Evolutionary conservation across 92 coral and sea anemone genomes (phyloP).

Genomic region (Plumapathes pennacea): DNA sequence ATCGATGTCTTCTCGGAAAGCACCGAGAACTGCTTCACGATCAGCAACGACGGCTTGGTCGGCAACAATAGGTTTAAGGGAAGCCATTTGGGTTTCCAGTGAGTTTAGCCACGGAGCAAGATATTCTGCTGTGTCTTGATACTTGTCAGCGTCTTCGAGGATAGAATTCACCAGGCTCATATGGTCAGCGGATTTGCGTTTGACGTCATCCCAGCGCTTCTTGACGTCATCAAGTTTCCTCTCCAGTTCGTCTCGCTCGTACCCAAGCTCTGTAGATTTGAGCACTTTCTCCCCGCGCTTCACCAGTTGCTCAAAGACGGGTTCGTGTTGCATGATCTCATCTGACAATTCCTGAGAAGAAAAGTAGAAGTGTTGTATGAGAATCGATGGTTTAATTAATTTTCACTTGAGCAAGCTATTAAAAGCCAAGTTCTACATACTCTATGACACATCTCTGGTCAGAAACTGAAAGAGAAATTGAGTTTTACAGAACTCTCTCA

Average conservation of each 20-base stretch:
- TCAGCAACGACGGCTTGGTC: constrained; percentile 50
- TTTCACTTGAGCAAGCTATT: too few relatives aligned
- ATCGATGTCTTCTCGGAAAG: constrained; percentile 65
- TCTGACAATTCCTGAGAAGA: constrained; percentile 62
- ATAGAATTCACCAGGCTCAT: constrained; percentile 52
- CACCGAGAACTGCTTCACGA: constrained; percentile 17
- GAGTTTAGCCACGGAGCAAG: constrained; percentile 80
- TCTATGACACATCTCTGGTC: too few relatives aligned
- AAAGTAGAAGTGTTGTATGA: too few relatives aligned
- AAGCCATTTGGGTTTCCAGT: constrained; percentile 70
- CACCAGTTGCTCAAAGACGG: constrained; percentile 77
- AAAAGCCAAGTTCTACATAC: too few relatives aligned
- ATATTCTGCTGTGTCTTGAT: constrained; percentile 54
- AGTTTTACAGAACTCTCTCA: too few relatives aligned
- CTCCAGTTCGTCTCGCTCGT: constrained; percentile 75
- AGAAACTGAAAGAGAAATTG: too few relatives aligned
- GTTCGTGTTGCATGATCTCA: constrained; percentile 73
- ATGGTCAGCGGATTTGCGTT: constrained; percentile 64
- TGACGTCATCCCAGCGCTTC: constrained; percentile 79
- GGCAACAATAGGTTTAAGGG: constrained; percentile 65
- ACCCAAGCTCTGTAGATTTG: constrained; percentile 84
- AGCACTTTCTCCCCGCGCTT: constrained; percentile 73
- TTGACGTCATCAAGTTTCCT: constrained; percentile 71
- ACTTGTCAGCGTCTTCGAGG: constrained; percentile 80
- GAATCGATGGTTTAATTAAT: too few relatives aligned